Percentiles rank a stretch among this genome's conserved stretches.
Evolutionary conservation across 30 jellyfish, hydroid and myxozoan genomes (phyloP).

Genomic region (Cassiopea andromeda): DNA sequence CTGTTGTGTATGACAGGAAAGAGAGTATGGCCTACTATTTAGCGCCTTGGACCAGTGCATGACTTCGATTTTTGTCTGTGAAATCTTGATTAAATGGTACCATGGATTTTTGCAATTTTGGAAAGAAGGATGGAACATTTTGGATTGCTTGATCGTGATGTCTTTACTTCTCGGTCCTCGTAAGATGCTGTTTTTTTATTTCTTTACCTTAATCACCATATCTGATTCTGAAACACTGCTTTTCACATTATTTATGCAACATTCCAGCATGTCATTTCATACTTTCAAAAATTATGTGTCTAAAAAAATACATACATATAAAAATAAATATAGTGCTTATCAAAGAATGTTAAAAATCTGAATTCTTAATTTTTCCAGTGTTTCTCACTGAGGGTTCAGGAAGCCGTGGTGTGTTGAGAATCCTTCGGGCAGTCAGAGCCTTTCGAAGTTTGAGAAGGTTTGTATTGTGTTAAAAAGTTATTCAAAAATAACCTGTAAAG

Average conservation of each 20-base stretch:
- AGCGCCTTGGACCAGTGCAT: slow-evolving; percentile 87
- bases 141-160: slow-evolving; percentile 85
- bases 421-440: slow-evolving; percentile 87
- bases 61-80: slow-evolving; percentile 92
- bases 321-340: background rate
- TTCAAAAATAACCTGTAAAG: background rate
- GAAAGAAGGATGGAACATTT: slow-evolving; percentile 92
- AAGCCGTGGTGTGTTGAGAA: slow-evolving; percentile 93
- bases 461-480: background rate
- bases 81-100: slow-evolving; percentile 90
- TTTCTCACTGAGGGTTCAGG: slow-evolving; percentile 69
- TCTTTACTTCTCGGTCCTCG: slow-evolving; percentile 92
- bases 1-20: slow-evolving; percentile 51
- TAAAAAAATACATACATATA: background rate
- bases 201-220: no score
- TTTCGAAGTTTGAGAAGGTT: slow-evolving; percentile 92
- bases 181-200: slow-evolving; percentile 14
- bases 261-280: no score
- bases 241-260: no score
- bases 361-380: background rate
- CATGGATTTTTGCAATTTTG: slow-evolving; percentile 88
- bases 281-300: background rate
- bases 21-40: slow-evolving; percentile 78
- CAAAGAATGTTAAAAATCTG: background rate
- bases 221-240: no score